phyloP scores from a whole-genome alignment of 2,113 vertebrate genomes.

The Telmatochromis sp. region DNA sequence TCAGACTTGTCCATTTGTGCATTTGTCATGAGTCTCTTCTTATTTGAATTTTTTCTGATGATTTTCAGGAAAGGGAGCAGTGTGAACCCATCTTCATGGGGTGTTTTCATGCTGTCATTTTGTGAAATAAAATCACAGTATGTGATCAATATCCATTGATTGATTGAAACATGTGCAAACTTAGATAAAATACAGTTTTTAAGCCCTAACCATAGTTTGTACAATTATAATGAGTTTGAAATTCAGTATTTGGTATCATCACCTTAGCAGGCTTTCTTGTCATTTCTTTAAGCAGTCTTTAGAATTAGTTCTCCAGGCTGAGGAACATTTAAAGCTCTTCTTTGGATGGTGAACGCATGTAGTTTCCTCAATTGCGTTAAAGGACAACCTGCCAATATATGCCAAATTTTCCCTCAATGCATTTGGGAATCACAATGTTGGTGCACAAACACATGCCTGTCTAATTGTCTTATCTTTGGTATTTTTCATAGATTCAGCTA shows the following conservation, averaged over 20 bases:
- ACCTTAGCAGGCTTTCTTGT: background rate
- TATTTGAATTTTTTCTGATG: background rate
- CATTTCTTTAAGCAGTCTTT: background rate
- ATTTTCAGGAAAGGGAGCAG: background rate
- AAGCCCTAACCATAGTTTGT: background rate
- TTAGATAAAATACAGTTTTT: background rate
- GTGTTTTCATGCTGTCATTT: background rate
- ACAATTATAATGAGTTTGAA: background rate
- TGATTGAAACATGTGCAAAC: background rate
- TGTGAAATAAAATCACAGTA: background rate
- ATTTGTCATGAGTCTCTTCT: background rate
- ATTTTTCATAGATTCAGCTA: background rate
- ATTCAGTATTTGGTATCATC: background rate
- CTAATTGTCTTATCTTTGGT: background rate
- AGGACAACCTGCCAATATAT: background rate
- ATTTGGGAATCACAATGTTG: background rate
- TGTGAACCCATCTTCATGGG: background rate
- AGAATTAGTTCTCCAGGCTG: rapidly evolving
- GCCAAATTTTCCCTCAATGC: rapidly evolving
- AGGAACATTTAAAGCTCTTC: background rate
- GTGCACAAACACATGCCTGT: background rate
- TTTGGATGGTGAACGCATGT: background rate
- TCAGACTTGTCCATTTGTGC: background rate
- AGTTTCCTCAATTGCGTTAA: background rate
- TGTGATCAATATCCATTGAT: background rate